phyloP scores from a whole-genome alignment of 2,113 vertebrate genomes.

The Tyrannus savana region DNA sequence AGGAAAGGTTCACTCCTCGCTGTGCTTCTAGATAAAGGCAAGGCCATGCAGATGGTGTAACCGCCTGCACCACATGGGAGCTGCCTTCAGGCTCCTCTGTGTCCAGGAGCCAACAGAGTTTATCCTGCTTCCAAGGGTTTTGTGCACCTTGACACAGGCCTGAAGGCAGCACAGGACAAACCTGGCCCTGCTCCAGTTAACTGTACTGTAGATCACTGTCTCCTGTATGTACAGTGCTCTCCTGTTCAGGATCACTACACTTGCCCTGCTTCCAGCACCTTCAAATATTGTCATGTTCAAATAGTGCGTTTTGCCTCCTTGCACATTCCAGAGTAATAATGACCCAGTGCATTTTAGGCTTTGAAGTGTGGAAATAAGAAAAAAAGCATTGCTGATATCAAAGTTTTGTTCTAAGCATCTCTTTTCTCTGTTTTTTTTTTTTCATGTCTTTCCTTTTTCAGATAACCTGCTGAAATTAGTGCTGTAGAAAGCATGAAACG shows the following conservation, averaged over 20 bases:
- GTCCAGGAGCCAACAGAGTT: neutral
- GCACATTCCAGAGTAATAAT: neutral
- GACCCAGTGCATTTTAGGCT: neutral
- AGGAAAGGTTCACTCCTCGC: neutral
- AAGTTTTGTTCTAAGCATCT: neutral
- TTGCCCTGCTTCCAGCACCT: neutral
- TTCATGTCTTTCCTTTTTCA: neutral
- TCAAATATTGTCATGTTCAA: neutral
- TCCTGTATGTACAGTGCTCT: neutral
- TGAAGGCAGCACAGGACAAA: neutral
- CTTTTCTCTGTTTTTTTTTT: neutral
- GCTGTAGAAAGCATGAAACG: neutral
- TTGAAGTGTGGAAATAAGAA: neutral
- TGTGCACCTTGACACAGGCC: neutral
- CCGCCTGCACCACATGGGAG: accelerated
- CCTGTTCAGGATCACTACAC: neutral
- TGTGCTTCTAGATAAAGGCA: neutral
- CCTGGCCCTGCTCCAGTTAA: neutral
- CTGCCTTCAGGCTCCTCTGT: neutral
- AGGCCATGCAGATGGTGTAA: neutral
- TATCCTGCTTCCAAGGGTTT: neutral
- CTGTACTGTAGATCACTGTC: neutral
- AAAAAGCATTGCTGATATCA: neutral
- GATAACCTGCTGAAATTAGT: neutral
- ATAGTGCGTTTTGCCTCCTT: neutral